Evolutionary conservation across 92 coral and sea anemone genomes (phyloP).

Genomic region (Porites evermanni): DNA sequence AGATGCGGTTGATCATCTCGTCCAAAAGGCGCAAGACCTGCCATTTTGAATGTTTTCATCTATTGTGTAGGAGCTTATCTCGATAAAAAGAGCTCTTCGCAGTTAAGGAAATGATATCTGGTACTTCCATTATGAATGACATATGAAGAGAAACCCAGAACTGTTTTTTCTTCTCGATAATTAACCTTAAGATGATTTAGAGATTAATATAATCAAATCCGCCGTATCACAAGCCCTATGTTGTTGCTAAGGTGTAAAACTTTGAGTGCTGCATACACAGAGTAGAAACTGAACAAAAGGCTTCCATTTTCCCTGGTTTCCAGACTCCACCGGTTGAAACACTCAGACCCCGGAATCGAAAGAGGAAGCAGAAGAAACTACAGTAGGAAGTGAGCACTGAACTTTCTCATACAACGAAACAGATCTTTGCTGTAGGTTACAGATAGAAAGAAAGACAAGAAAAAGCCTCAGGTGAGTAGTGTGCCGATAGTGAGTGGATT

Average conservation of each 20-base stretch:
- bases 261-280: not conserved
- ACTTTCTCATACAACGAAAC: too few species aligned
- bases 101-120: not conserved
- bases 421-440: too few species aligned
- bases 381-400: too few species aligned
- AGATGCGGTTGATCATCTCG: constrained; percentile 88
- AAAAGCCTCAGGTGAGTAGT: too few species aligned
- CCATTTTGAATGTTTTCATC: constrained; percentile 51
- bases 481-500: too few species aligned
- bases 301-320: not conserved
- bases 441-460: too few species aligned
- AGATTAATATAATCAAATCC: not conserved
- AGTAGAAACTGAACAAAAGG: not conserved
- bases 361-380: too few species aligned
- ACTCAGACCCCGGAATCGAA: too few species aligned
- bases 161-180: too few species aligned
- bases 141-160: not conserved
- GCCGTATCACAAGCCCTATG: not conserved
- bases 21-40: constrained; percentile 90
- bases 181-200: not conserved
- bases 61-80: not conserved
- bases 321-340: not conserved
- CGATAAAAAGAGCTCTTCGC: not conserved
- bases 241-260: constrained; percentile 15
- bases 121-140: not conserved